Conservation (phyloP, 1,140 invertebrate genomes). For the Drosophila insularis region DNA sequence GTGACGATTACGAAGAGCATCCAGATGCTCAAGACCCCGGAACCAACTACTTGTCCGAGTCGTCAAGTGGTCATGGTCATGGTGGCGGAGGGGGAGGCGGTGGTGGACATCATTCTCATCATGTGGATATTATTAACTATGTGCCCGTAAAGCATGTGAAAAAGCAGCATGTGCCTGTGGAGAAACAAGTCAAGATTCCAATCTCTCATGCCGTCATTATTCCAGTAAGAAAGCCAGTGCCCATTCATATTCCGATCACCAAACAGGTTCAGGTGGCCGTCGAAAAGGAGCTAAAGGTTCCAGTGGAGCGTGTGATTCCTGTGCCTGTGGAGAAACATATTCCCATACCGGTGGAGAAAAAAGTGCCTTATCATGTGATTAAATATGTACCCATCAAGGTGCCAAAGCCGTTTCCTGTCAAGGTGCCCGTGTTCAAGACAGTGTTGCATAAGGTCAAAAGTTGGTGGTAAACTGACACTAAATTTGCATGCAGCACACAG, state of each 20-base stretch:
- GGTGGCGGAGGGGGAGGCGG: conserved; percentile 36
- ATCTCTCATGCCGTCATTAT: conserved; percentile 88
- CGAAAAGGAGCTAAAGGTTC: conserved; percentile 88
- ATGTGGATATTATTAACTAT: conserved; percentile 88
- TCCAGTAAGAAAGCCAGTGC: conserved; percentile 88
- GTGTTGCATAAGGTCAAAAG: conserved; percentile 85
- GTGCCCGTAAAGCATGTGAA: conserved; percentile 86
- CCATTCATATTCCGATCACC: conserved; percentile 88
- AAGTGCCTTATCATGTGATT: conserved; percentile 87
- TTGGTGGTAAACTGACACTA: conserved; percentile 65
- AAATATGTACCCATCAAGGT: conserved; percentile 88
- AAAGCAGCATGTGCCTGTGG: conserved; percentile 82
- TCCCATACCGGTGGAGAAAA: conserved; percentile 89
- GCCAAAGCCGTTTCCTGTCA: conserved; percentile 89
- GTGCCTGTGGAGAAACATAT: conserved; percentile 89
- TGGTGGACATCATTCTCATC: conserved; percentile 81
- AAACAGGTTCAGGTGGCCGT: conserved; percentile 88
- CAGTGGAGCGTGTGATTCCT: conserved; percentile 88
- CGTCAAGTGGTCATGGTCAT: conserved; percentile 35
- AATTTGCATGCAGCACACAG: conserved; percentile 5
- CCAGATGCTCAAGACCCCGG: conserved; percentile 53
- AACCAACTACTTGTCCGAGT: conserved; percentile 52
- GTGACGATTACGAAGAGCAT: conserved; percentile 59
- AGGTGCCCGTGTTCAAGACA: conserved; percentile 89
- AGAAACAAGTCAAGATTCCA: conserved; percentile 87